A percentile compares a stretch with the other conserved stretches of the same genome.
Conservation (phyloP, 2,797 vertebrate genomes). For the Scomberomorus guttatus region DNA sequence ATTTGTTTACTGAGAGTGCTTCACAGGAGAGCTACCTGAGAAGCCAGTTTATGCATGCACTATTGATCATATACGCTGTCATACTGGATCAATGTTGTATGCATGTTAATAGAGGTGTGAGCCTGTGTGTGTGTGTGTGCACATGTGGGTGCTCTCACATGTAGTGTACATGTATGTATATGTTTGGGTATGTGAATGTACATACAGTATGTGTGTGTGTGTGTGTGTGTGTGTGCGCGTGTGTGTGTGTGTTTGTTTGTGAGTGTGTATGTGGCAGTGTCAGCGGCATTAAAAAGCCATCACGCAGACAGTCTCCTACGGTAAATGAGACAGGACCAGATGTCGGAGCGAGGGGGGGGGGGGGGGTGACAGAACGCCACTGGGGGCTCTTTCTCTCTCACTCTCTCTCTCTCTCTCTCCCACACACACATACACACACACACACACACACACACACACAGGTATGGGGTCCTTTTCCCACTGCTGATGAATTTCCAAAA, state of each 20-base stretch:
- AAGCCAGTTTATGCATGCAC: constrained; percentile 71
- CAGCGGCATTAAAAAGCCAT: constrained; percentile 87
- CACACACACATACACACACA: constrained; percentile 22
- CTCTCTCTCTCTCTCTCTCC: constrained; percentile 7
- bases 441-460: constrained; percentile 20
- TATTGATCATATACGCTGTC: constrained; percentile 74
- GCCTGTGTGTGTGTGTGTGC: constrained; percentile 3
- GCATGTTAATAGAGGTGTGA: constrained; percentile 58
- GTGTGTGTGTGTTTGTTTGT: constrained; percentile 20
- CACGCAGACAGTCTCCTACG: constrained; percentile 82
- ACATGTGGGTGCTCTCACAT: too few species aligned
- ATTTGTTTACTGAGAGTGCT: constrained; percentile 63
- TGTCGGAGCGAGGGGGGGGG: constrained; percentile 81
- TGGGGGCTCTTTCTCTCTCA: constrained; percentile 66
- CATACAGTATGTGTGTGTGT: background rate
- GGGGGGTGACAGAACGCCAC: constrained; percentile 78
- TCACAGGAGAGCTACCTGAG: constrained; percentile 56
- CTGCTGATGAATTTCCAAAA: constrained; percentile 65
- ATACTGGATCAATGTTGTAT: constrained; percentile 67
- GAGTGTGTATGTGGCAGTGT: constrained; percentile 60
- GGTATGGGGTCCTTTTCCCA: constrained; percentile 50
- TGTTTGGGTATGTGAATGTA: constrained; percentile 15
- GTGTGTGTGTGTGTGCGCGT: constrained; percentile 14
- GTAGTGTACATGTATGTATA: background rate
- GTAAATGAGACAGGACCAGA: constrained; percentile 89